These are phyloP conservation scores for Limnodromus scolopaceus DNA, from an alignment of 2,797 vertebrate genomes.

Conservation along the genomic window DNA sequence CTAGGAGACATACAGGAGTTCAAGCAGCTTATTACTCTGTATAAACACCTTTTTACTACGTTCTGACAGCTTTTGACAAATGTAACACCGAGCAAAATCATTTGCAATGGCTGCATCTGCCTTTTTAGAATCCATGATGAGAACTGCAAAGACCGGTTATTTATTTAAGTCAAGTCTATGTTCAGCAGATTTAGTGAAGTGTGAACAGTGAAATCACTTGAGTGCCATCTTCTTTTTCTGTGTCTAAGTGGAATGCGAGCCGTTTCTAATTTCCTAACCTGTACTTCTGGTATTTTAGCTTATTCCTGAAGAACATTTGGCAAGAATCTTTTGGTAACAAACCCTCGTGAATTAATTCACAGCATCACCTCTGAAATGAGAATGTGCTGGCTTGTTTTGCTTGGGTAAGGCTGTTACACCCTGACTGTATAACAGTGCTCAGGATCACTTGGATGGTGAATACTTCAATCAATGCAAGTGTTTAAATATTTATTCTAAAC, in stretches of 20 bases:
- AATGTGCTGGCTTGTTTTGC: neutral
- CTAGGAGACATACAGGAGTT: conserved; percentile 36
- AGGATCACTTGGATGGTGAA: neutral
- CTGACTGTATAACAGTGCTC: neutral
- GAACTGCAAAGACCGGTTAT: conserved; percentile 38
- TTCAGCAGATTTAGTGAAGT: conserved; percentile 31
- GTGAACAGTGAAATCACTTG: conserved; percentile 26
- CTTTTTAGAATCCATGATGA: conserved; percentile 42
- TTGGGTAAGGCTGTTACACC: neutral
- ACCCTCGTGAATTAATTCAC: neutral
- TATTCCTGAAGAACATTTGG: neutral
- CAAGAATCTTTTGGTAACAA: neutral
- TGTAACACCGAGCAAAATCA: conserved; percentile 48
- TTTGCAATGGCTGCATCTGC: conserved; percentile 63
- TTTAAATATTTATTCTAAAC: neutral
- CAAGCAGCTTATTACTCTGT: conserved; percentile 48
- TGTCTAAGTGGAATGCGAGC: neutral
- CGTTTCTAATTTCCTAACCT: neutral
- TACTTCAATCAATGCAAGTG: neutral
- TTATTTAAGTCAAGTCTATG: conserved; percentile 43
- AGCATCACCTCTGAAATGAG: neutral
- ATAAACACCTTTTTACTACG: conserved; percentile 55
- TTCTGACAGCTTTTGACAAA: conserved; percentile 68
- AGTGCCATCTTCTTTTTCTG: neutral
- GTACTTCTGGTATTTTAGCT: neutral